phyloP scores from a whole-genome alignment of 2,797 vertebrate species.

The Scarus forsteni region DNA sequence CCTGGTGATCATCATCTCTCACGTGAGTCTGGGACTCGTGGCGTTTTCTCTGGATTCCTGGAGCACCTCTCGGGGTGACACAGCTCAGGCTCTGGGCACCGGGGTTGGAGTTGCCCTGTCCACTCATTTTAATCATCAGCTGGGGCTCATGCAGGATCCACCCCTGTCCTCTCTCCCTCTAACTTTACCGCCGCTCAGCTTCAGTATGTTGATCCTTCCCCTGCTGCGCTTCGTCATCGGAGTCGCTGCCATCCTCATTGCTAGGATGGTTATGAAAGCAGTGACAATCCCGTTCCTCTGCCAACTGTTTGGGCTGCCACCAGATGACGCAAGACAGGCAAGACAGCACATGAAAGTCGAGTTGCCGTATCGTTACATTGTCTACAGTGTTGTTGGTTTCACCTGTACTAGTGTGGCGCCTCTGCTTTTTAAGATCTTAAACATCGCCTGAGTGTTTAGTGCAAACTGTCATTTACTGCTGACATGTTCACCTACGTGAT shows the following conservation, averaged over 20 bases:
- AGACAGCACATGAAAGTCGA: constrained; percentile 93
- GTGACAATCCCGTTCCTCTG: constrained; percentile 92
- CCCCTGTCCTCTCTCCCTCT: constrained; percentile 85
- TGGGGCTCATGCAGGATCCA: constrained; percentile 88
- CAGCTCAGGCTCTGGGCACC: constrained; percentile 93
- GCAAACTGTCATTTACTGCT: constrained; percentile 35
- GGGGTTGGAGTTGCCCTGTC: constrained; percentile 92
- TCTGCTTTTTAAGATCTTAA: constrained; percentile 86
- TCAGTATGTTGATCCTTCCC: constrained; percentile 83
- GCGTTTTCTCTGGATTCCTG: constrained; percentile 96
- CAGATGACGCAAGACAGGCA: constrained; percentile 87
- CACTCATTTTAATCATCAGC: constrained; percentile 84
- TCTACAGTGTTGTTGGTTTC: constrained; percentile 94
- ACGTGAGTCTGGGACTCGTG: constrained; percentile 92
- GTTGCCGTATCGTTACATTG: constrained; percentile 94
- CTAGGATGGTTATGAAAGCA: constrained; percentile 90
- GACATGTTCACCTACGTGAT: constrained; percentile 23
- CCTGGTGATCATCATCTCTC: constrained; percentile 88
- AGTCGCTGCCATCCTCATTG: constrained; percentile 86
- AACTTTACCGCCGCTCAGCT: constrained; percentile 80
- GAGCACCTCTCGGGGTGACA: constrained; percentile 98
- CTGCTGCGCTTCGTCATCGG: constrained; percentile 89
- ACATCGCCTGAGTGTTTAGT: constrained; percentile 83
- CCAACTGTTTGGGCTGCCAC: constrained; percentile 85
- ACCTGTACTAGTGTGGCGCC: constrained; percentile 90